These are phyloP conservation scores for Reticulitermes lucifugus DNA, from an alignment of 2,888 invertebrate genomes.

Conservation along the genomic window DNA sequence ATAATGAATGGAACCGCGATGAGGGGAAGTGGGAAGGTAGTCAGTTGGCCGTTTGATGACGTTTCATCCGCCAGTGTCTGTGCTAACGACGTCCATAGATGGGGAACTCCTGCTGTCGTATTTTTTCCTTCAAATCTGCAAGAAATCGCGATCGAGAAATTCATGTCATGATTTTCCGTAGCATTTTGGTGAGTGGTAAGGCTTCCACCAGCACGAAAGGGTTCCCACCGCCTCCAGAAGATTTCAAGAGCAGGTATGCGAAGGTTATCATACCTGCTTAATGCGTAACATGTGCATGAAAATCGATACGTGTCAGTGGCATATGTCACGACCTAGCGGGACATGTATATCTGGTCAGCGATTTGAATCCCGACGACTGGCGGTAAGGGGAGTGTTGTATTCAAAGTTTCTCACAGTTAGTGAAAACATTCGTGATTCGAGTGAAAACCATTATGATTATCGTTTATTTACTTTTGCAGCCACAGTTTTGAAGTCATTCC, in stretches of 20 bases:
- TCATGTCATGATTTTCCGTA: conserved; percentile 32
- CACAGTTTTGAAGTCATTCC: too few relatives aligned
- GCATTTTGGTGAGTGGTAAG: conserved; percentile 17
- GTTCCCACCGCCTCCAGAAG: background rate
- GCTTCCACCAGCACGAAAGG: background rate
- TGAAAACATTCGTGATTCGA: too few relatives aligned
- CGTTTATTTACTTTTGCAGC: too few relatives aligned
- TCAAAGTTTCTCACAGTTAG: too few relatives aligned
- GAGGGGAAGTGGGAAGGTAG: background rate
- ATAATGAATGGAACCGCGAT: conserved; percentile 16
- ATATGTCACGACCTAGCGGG: too few relatives aligned
- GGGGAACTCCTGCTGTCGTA: conserved; percentile 31
- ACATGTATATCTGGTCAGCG: too few relatives aligned
- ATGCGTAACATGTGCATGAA: background rate
- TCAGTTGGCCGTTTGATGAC: background rate
- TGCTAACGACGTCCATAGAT: background rate
- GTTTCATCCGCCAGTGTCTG: background rate
- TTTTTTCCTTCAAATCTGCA: conserved; percentile 12
- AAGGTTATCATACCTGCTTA: background rate
- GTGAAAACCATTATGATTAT: too few relatives aligned
- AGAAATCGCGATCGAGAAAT: conserved; percentile 27
- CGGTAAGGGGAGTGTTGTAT: too few relatives aligned
- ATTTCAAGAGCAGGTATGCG: conserved; percentile 20
- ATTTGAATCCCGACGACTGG: too few relatives aligned
- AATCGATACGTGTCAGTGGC: background rate